phyloP scores from a whole-genome alignment of 2,888 invertebrate species.

The Temnothorax unifasciatus region DNA sequence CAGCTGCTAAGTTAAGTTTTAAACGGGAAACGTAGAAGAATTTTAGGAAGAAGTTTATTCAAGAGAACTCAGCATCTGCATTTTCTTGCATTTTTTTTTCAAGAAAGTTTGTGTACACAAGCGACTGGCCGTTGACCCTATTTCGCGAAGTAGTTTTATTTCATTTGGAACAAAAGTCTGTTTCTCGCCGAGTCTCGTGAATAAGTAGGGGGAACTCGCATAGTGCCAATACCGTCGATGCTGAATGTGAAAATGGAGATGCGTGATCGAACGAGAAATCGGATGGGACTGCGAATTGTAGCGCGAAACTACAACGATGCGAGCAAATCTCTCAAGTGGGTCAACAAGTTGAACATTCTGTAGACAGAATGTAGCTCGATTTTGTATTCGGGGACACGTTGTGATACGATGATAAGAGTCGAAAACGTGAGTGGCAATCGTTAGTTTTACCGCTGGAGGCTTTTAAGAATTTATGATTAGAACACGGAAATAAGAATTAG shows the following conservation, averaged over 20 bases:
- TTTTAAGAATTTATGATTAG: not conserved
- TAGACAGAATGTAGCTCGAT: conserved; percentile 2
- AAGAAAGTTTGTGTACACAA: conserved; percentile 57
- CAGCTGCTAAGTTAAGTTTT: not conserved
- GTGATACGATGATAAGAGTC: conserved; percentile 28
- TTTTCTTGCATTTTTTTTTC: conserved; percentile 31
- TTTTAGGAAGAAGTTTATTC: conserved; percentile 38
- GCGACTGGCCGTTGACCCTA: conserved; percentile 56
- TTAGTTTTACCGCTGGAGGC: not conserved
- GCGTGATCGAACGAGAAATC: conserved; percentile 26
- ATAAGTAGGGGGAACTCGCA: not conserved
- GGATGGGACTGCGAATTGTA: not conserved
- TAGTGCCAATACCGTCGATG: not conserved
- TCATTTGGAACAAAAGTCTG: conserved; percentile 3
- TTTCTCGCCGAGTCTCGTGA: not conserved
- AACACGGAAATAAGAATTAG: not conserved
- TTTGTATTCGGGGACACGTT: conserved; percentile 39
- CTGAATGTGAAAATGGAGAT: conserved; percentile 4
- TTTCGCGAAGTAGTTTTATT: conserved; percentile 11
- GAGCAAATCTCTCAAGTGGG: conserved; percentile 52
- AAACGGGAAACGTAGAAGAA: not conserved
- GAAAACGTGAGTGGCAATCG: conserved; percentile 30
- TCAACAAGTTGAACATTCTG: conserved; percentile 56
- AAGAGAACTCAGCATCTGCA: not conserved
- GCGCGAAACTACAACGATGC: not conserved